Base-by-base conservation (phyloP, 2,797 vertebrate genomes). In the Erpetoichthys calabaricus region DNA sequence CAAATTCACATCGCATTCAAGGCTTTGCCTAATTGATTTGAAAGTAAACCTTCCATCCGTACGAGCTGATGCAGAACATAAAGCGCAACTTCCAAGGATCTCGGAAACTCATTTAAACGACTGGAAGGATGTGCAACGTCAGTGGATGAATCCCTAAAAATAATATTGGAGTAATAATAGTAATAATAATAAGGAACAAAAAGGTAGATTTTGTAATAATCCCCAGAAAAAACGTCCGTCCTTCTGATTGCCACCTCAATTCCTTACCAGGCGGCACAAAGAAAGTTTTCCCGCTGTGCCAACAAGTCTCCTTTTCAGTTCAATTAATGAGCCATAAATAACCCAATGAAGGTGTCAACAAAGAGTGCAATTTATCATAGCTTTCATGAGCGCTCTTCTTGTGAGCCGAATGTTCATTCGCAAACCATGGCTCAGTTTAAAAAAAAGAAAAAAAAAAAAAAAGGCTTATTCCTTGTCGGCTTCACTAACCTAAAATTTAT, bases 311-410 rank as follows among this genome's bases (percentile, higher is more conserved):
- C 84, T 83, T 88, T 89, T 91, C 62, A 78, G 83, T 90, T 92
- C 91, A 93, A 94, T 93, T 98, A 97, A 94, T 90, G 92, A 96
- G 88, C 92, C 93, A 97, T 93, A 96, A 96, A 98, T 95, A 98
- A 94, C 89, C 86, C 82, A 84, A 92, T 92, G 89, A 96, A 93
- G 90, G 91, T 92, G 91, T 98, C 91, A 94, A 90, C 90, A 88
- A 88, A 85, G 88, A 89, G 78, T 71, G 74, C 85, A 86, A 94
- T 98, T 94, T 87, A 94, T 98, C 92, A 92, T 74, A 76, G 80
- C 86, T 87, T 89, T 91, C 91, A 91, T 80, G 73, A 73, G 75
- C 79, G 73, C 51, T 51, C 82, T 88, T 82, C 82, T 81, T 68
- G 68, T 76, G 77, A 85, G 73, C 79, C 80, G 75, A 81, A 76